Base-by-base conservation (phyloP, 2,888 invertebrate species). In the Rhagonycha fulva region DNA sequence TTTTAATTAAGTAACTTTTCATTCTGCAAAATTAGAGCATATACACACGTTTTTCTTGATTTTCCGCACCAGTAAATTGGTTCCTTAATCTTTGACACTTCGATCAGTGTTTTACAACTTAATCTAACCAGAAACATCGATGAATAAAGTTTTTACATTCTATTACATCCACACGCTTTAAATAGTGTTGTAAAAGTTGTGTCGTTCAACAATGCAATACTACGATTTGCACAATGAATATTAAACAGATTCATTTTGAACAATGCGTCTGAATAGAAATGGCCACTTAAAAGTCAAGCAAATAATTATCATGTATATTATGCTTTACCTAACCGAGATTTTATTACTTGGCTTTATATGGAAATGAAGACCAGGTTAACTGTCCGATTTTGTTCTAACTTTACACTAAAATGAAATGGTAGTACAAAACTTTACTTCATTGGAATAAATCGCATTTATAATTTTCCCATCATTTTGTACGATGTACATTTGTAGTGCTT, bases 291-390 rank as follows among this genome's bases (percentile, higher is more conserved):
- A 71, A 67, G 66, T 67, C 66, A 24, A 67, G 32, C 70, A 71
- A 75, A 75, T 75, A 75, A 75, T 75, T 75, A 71, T 75, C 75
- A 75, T 71, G 71, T 71, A 71, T 75, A 75, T 75, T 75, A 68
- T 67, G 30, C 60, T 60, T 68, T 28, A 67, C 26, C 26, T 68
- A 28, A 60, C 62, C 14, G 71, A 71, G 75, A 71, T 75, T 75
- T 75, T 75, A 71, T 75, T 67, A 62, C 28, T 14, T 14, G 47
- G 32, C 74, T 69, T 69, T 24, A 68, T 62, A 28, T 61, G 47
- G 47, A 66, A 66, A 66, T 66, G 24, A 24, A 66, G 26, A 66
- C 23, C 19, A 66, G 26, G 63, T 66, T 19, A 23, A 24, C 63
- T 66, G 23, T 23, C 12, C 9, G 63, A 66, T 66, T 66, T 66